phyloP scores from a whole-genome alignment of 2,797 vertebrate genomes.

The Chloroceryle inda region DNA sequence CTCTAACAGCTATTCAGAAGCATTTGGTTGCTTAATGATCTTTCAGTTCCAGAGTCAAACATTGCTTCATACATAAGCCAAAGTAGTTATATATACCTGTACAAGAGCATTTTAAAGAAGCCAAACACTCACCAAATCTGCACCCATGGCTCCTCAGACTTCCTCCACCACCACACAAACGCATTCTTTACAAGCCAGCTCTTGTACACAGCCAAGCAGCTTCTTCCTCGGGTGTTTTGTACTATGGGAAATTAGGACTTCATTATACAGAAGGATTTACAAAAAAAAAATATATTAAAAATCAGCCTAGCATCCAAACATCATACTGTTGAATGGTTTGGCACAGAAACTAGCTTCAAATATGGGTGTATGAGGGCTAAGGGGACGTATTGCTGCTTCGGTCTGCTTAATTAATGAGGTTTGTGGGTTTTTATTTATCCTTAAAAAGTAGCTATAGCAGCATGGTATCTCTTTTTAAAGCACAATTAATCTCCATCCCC shows the following conservation, averaged over 20 bases:
- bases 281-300: not conserved
- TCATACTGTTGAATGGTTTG: not conserved
- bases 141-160: not conserved
- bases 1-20: not conserved
- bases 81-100: not conserved
- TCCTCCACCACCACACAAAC: not conserved
- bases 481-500: not conserved
- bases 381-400: not conserved
- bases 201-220: not conserved
- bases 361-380: not conserved
- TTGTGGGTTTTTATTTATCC: not conserved
- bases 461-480: not conserved
- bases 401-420: not conserved
- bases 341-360: not conserved
- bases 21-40: conserved; percentile 33
- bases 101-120: not conserved
- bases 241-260: not conserved
- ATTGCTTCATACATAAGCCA: conserved; percentile 22
- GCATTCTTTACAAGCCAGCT: not conserved
- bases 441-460: not conserved
- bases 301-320: not conserved
- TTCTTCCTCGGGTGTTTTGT: not conserved
- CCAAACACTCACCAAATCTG: conserved; percentile 17
- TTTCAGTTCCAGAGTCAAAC: conserved; percentile 39
- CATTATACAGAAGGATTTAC: not conserved